Evolutionary conservation across 2,797 vertebrate genomes (phyloP).

Genomic region (Sebastes melanostomus): DNA sequence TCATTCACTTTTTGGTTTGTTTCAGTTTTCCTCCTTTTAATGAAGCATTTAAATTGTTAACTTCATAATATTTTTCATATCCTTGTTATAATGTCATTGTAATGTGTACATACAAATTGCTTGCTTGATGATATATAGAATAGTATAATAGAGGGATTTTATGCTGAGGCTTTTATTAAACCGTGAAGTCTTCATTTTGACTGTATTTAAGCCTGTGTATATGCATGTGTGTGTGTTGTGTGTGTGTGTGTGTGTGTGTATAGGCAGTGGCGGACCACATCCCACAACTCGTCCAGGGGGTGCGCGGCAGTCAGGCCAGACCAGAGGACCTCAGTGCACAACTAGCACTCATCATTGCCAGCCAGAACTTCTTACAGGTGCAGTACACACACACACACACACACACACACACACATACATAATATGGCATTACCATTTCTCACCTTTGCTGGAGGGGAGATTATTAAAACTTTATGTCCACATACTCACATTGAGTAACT

Average conservation of each 20-base stretch:
- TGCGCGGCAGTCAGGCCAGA: slow-evolving; percentile 94
- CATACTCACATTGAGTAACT: slow-evolving; percentile 8
- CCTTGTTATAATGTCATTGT: neutral
- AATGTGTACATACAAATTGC: neutral
- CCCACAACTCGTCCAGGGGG: slow-evolving; percentile 96
- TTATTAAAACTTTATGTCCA: slow-evolving; percentile 32
- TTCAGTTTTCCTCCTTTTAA: neutral
- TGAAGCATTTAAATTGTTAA: neutral
- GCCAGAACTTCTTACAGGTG: slow-evolving; percentile 97
- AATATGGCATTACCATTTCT: neutral
- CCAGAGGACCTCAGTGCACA: slow-evolving; percentile 95
- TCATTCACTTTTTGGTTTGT: neutral
- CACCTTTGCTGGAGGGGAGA: neutral
- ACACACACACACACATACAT: neutral
- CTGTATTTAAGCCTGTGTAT: neutral
- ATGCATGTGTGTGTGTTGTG: neutral
- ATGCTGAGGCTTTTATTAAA: neutral
- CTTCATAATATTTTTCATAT: neutral
- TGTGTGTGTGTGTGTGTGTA: neutral
- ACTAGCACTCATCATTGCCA: slow-evolving; percentile 93
- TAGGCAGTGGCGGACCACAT: slow-evolving; percentile 97
- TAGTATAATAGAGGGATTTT: neutral
- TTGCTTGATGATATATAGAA: neutral
- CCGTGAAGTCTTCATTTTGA: neutral
- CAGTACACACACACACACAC: neutral